Evolutionary conservation across 2,888 invertebrate genomes (phyloP).

Genomic region (Iphiclides podalirius): DNA sequence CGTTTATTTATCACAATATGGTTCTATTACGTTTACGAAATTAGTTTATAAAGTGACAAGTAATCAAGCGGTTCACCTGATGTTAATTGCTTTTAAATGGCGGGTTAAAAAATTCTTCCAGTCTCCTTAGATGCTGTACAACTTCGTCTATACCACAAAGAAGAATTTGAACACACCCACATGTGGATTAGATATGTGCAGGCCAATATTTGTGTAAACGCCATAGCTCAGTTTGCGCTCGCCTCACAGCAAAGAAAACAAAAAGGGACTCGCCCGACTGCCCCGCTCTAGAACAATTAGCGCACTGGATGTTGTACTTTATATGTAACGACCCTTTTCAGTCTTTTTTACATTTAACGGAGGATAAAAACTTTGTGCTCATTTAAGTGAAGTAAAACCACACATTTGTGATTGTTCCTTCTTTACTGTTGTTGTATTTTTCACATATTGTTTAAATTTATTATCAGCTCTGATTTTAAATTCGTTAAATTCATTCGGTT

Average conservation of each 20-base stretch:
- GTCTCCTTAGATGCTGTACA: too few relatives aligned
- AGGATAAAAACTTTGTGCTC: not conserved
- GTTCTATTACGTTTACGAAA: too few relatives aligned
- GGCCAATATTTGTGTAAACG: not conserved
- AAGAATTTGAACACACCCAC: too few relatives aligned
- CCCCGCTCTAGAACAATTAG: not conserved
- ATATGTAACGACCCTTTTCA: not conserved
- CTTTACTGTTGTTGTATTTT: not conserved
- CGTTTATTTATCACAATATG: too few relatives aligned
- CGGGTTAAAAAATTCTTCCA: too few relatives aligned
- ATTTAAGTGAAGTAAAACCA: not conserved
- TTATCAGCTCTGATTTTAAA: too few relatives aligned
- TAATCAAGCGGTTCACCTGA: too few relatives aligned
- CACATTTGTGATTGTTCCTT: not conserved
- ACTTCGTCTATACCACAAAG: too few relatives aligned
- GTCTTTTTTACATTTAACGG: not conserved
- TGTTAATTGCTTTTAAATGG: too few relatives aligned
- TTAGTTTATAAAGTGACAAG: too few relatives aligned
- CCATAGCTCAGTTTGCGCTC: not conserved
- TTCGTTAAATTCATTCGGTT: too few relatives aligned
- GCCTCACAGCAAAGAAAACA: not conserved
- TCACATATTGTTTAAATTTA: not conserved
- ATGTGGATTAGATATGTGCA: too few relatives aligned
- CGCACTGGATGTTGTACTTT: not conserved
- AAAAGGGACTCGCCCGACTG: not conserved